Percentiles rank a stretch among this genome's conserved stretches.
phyloP scores from a whole-genome alignment of 2,888 invertebrate genomes.

The Chrysolina oricalcia region DNA sequence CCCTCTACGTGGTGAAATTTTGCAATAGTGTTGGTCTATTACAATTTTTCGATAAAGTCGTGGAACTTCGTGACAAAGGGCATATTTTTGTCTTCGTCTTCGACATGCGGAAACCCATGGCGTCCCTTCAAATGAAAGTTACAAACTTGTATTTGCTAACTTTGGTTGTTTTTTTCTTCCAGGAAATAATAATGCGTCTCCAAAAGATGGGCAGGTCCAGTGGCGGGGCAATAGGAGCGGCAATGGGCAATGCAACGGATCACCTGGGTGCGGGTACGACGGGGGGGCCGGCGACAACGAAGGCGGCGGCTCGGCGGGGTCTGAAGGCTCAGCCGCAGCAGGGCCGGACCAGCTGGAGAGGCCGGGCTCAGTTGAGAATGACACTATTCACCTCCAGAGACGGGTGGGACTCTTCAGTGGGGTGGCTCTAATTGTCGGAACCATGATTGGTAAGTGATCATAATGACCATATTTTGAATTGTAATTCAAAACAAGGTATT shows the following conservation, averaged over 20 bases:
- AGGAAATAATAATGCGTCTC: constrained; percentile 72
- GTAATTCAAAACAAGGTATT: too few species aligned
- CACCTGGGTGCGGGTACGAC: constrained; percentile 66
- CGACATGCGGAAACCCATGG: too few species aligned
- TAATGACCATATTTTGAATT: too few species aligned
- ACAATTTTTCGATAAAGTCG: not conserved
- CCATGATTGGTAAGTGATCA: constrained; percentile 90
- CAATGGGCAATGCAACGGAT: constrained; percentile 67
- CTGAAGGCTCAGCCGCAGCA: constrained; percentile 71
- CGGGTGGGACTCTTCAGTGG: constrained; percentile 99
- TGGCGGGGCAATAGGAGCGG: constrained; percentile 68
- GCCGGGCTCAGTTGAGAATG: constrained; percentile 94
- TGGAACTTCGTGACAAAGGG: not conserved
- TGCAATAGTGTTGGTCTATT: too few species aligned
- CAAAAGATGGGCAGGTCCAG: constrained; percentile 69
- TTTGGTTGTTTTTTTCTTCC: constrained; percentile 34
- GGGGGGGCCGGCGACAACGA: constrained; percentile 69
- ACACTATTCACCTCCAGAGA: constrained; percentile 99
- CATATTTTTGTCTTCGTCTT: not conserved
- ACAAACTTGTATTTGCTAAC: too few species aligned
- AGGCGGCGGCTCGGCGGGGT: constrained; percentile 69
- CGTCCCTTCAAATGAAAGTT: too few species aligned
- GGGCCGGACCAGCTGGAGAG: constrained; percentile 82
- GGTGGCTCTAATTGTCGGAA: constrained; percentile 98
- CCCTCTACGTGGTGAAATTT: too few species aligned